Evolutionary conservation across 2,888 invertebrate genomes (phyloP).

Genomic region (Caradrina clavipalpis): DNA sequence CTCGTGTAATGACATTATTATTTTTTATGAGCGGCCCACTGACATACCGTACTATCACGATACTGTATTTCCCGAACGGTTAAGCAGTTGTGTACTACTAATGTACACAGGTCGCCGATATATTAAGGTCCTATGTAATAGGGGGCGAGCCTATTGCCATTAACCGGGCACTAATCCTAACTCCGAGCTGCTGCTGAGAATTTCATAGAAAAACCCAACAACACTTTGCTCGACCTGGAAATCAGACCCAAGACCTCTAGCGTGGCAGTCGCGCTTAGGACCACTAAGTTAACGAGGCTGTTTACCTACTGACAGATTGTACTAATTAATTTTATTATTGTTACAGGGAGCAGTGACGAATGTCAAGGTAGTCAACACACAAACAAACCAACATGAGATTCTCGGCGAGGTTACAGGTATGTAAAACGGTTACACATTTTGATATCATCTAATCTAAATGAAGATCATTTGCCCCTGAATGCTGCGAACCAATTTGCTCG

Average conservation of each 20-base stretch:
- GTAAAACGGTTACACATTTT: constrained; percentile 56
- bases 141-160: too few species aligned
- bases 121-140: too few species aligned
- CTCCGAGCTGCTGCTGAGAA: too few species aligned
- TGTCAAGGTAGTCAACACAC: constrained; percentile 74
- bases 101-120: too few species aligned
- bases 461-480: constrained; percentile 61
- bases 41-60: constrained; percentile 52
- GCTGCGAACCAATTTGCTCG: constrained; percentile 58
- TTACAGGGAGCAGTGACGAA: constrained; percentile 77
- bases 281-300: too few species aligned
- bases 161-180: too few species aligned
- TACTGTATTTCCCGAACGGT: too few species aligned
- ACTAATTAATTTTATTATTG: constrained; percentile 69
- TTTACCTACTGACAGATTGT: constrained; percentile 52
- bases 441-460: constrained; percentile 59
- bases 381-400: constrained; percentile 76
- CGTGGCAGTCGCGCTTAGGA: too few species aligned
- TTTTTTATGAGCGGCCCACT: constrained; percentile 26
- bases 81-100: too few species aligned
- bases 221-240: too few species aligned
- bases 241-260: too few species aligned
- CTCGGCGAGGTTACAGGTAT: constrained; percentile 82
- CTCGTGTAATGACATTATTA: constrained; percentile 37
- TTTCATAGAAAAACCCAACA: too few species aligned